phyloP scores from a whole-genome alignment of 2,888 invertebrate species.

The Zonitis immaculata region DNA sequence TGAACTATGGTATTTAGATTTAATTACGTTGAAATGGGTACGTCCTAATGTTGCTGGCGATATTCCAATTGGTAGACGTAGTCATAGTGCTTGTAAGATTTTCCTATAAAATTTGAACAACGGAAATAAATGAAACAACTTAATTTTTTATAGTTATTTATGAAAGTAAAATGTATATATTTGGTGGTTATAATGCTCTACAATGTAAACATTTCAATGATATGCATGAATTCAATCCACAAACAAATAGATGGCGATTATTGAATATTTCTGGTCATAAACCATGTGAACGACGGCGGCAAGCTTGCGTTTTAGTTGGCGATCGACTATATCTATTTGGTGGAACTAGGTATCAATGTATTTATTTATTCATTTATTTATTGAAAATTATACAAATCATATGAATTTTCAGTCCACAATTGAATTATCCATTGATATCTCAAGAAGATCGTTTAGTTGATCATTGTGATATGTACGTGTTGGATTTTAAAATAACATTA shows the following conservation, averaged over 20 bases:
- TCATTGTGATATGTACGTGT: slow-evolving; percentile 76
- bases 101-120: no score
- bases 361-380: slow-evolving; percentile 2
- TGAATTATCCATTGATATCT: slow-evolving; percentile 8
- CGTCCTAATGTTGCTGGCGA: slow-evolving; percentile 57
- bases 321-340: slow-evolving; percentile 80
- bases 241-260: slow-evolving; percentile 57
- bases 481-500: slow-evolving; percentile 73
- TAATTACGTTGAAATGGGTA: slow-evolving; percentile 65
- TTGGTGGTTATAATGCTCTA: slow-evolving; percentile 85
- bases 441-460: slow-evolving; percentile 56
- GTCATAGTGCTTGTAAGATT: slow-evolving; percentile 83
- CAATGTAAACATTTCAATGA: slow-evolving; percentile 77
- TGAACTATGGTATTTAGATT: slow-evolving; percentile 71
- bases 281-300: slow-evolving; percentile 66
- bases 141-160: slow-evolving; percentile 64
- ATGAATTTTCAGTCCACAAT: slow-evolving; percentile 24
- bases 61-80: slow-evolving; percentile 75
- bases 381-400: slow-evolving; percentile 3
- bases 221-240: slow-evolving; percentile 68
- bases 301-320: slow-evolving; percentile 73
- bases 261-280: slow-evolving; percentile 56
- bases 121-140: no score
- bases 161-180: slow-evolving; percentile 74
- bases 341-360: slow-evolving; percentile 79